phyloP scores from a whole-genome alignment of 2,888 invertebrate genomes.

The Dolomedes plantarius region DNA sequence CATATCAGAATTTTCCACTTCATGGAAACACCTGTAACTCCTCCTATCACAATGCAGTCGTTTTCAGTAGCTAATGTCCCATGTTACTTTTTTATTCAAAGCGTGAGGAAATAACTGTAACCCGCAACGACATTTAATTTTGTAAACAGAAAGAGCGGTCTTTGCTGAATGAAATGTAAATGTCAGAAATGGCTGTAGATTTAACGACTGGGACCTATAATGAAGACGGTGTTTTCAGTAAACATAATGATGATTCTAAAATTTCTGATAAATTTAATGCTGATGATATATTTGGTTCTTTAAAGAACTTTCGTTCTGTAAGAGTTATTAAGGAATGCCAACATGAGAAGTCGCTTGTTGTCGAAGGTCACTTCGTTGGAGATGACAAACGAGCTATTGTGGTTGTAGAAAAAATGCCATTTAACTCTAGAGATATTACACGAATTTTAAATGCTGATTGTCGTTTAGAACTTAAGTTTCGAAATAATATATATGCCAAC shows the following conservation, averaged over 20 bases:
- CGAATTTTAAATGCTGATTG: constrained; percentile 35
- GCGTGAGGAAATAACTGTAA: too few relatives aligned
- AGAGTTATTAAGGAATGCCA: constrained; percentile 51
- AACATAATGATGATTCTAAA: constrained; percentile 39
- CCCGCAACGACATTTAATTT: background rate
- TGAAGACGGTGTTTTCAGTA: constrained; percentile 54
- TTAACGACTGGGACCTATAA: constrained; percentile 61
- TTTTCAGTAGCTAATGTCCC: too few relatives aligned
- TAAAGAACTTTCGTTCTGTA: constrained; percentile 40
- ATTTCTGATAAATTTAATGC: background rate
- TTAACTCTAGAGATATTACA: constrained; percentile 44
- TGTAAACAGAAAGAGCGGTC: constrained; percentile 31
- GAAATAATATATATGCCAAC: constrained; percentile 61
- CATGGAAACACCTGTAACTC: too few relatives aligned
- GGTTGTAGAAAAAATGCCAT: constrained; percentile 54
- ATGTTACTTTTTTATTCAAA: too few relatives aligned
- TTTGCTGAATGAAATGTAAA: too few relatives aligned
- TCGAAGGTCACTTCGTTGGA: constrained; percentile 51
- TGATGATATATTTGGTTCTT: constrained; percentile 14
- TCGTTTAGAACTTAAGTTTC: constrained; percentile 53
- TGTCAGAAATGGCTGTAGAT: constrained; percentile 54
- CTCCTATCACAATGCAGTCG: too few relatives aligned
- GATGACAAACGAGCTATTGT: constrained; percentile 56
- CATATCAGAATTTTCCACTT: too few relatives aligned
- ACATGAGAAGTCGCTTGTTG: constrained; percentile 37